These are phyloP conservation scores for Sebastes iracundus DNA, from an alignment of 2,797 vertebrate species.

Conservation along the genomic window DNA sequence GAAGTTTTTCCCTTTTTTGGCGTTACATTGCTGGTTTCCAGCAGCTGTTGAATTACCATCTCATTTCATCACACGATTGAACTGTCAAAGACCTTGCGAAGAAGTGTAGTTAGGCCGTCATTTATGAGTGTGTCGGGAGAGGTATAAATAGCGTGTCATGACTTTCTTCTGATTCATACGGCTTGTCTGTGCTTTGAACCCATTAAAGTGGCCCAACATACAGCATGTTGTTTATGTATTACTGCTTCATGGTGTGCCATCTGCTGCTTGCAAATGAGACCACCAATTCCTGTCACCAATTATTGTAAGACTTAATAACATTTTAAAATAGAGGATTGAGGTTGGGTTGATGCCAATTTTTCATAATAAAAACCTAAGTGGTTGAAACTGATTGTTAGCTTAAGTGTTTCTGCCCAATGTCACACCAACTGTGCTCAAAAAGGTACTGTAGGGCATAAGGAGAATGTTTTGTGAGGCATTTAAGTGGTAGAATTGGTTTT, in stretches of 20 bases:
- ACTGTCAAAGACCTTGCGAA: background rate
- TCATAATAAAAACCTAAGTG: background rate
- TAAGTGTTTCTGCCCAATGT: slow-evolving; percentile 2
- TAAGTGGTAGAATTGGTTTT: background rate
- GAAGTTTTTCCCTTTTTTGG: background rate
- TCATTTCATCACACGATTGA: background rate
- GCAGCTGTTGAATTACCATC: background rate
- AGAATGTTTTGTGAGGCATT: background rate
- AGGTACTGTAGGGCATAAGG: background rate
- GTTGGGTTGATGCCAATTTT: background rate
- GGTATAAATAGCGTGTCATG: slow-evolving; percentile 4
- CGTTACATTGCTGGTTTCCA: background rate
- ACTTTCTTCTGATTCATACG: slow-evolving; percentile 7
- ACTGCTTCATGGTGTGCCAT: slow-evolving; percentile 30
- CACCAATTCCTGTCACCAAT: slow-evolving; percentile 25
- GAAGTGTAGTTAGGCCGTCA: background rate
- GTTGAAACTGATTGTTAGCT: background rate
- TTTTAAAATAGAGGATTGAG: slow-evolving; percentile 10
- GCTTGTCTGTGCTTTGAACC: slow-evolving; percentile 34
- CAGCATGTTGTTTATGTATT: slow-evolving; percentile 28
- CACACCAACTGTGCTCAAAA: background rate
- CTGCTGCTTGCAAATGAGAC: slow-evolving; percentile 45
- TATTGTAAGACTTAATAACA: slow-evolving; percentile 19
- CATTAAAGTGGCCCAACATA: slow-evolving; percentile 13
- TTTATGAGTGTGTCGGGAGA: background rate